phyloP scores from a whole-genome alignment of 2,888 invertebrate genomes.

The Rhagium mordax region DNA sequence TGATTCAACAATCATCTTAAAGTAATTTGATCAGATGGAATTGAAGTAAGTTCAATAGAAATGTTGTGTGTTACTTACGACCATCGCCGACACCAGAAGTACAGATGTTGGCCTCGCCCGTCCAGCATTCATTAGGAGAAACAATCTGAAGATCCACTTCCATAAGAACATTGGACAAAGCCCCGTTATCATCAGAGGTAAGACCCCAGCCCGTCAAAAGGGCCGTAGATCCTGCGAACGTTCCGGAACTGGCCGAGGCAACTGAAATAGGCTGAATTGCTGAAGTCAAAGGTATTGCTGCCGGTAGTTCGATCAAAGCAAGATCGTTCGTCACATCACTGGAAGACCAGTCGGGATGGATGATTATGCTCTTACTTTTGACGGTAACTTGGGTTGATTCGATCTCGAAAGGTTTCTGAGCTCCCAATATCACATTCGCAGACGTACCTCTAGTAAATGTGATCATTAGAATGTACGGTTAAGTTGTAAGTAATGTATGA shows the following conservation, averaged over 20 bases:
- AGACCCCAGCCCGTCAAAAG: slow-evolving; percentile 5
- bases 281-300: background rate
- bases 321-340: background rate
- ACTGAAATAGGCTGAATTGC: background rate
- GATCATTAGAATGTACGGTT: too few relatives aligned
- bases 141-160: slow-evolving; percentile 60
- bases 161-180: background rate
- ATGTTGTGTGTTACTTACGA: too few relatives aligned
- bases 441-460: background rate
- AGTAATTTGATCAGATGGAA: too few relatives aligned
- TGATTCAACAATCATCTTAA: too few relatives aligned
- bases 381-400: background rate
- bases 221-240: background rate
- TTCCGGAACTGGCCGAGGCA: background rate
- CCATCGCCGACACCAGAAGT: slow-evolving; percentile 63
- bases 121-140: slow-evolving; percentile 67
- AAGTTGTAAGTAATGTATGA: too few relatives aligned
- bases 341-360: background rate
- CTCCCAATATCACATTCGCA: background rate
- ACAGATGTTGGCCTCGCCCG: slow-evolving; percentile 70
- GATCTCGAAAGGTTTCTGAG: background rate
- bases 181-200: background rate
- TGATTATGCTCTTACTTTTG: background rate
- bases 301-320: background rate
- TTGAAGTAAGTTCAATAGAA: too few relatives aligned